phyloP scores from a whole-genome alignment of 2,797 vertebrate species.

The Delichon dasypus region DNA sequence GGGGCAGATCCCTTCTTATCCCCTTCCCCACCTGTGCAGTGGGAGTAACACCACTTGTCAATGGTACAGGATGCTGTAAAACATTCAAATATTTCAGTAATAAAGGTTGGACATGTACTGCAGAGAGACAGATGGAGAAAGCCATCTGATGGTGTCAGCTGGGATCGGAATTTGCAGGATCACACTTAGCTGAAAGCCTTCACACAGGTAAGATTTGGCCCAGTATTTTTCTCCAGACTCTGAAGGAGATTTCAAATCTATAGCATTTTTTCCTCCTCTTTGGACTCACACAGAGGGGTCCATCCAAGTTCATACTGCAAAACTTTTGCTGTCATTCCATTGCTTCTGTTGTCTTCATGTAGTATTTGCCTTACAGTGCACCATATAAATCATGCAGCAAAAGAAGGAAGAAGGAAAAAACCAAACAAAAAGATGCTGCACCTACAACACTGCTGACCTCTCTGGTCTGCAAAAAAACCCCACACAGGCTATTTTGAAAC shows the following conservation, averaged over 20 bases:
- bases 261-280: background rate
- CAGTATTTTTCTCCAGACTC: background rate
- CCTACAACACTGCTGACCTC: background rate
- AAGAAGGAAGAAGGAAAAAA: background rate
- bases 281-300: background rate
- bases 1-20: background rate
- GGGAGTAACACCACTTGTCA: background rate
- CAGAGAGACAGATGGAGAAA: background rate
- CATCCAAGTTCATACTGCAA: background rate
- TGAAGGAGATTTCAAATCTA: background rate
- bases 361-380: background rate
- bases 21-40: background rate
- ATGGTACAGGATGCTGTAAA: background rate
- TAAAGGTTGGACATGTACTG: background rate
- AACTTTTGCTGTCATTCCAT: background rate
- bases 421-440: background rate
- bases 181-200: background rate
- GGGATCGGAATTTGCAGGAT: background rate
- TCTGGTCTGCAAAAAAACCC: background rate
- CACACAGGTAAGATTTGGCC: background rate
- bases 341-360: background rate
- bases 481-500: background rate
- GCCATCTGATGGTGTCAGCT: background rate
- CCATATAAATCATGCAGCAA: background rate
- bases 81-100: background rate